phyloP scores from a whole-genome alignment of 1,140 invertebrate genomes.

The Semibalanus balanoides region DNA sequence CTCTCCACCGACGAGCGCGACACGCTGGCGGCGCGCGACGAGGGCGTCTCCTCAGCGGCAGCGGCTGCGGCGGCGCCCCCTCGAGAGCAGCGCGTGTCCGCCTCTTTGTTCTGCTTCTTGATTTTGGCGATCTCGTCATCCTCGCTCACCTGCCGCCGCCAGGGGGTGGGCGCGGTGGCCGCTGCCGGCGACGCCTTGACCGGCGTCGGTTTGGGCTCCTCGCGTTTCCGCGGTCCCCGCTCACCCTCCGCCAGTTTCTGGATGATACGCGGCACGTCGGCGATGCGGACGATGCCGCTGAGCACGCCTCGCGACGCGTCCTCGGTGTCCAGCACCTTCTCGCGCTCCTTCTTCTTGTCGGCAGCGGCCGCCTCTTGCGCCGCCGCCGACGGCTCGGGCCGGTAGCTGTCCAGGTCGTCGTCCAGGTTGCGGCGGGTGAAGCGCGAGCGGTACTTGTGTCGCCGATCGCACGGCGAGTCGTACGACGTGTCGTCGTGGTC shows the following conservation, averaged over 20 bases:
- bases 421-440: slow-evolving; percentile 43
- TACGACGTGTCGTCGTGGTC: slow-evolving; percentile 9
- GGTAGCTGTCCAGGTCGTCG: slow-evolving; percentile 14
- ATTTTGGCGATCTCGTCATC: slow-evolving; percentile 79
- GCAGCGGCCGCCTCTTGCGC: slow-evolving; percentile 22
- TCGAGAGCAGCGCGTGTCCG: neutral
- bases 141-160: slow-evolving; percentile 57
- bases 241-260: slow-evolving; percentile 50
- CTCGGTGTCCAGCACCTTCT: slow-evolving; percentile 72
- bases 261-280: slow-evolving; percentile 72
- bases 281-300: slow-evolving; percentile 42
- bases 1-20: neutral
- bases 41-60: neutral
- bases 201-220: slow-evolving; percentile 32
- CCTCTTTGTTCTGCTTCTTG: slow-evolving; percentile 66
- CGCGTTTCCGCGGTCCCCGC: slow-evolving; percentile 16
- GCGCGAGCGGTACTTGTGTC: slow-evolving; percentile 47
- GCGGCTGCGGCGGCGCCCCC: no score
- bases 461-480: slow-evolving; percentile 25
- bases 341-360: slow-evolving; percentile 48
- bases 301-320: slow-evolving; percentile 73
- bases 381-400: neutral
- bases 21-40: neutral
- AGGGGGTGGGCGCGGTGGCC: slow-evolving; percentile 17
- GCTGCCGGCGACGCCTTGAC: slow-evolving; percentile 36